Conservation (phyloP, 2,888 invertebrate species). For the Campoplex nolae region DNA sequence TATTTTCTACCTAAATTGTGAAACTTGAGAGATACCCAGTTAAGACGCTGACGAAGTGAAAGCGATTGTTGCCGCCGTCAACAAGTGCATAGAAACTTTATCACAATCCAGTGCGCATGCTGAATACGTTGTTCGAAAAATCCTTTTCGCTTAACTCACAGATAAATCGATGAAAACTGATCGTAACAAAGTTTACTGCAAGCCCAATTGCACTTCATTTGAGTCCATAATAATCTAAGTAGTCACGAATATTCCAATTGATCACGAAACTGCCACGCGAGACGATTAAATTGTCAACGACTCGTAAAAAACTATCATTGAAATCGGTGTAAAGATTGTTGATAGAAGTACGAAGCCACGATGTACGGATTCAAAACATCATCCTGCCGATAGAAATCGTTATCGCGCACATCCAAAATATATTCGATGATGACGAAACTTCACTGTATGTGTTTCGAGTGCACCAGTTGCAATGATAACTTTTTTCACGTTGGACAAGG, state of each 20-base stretch:
- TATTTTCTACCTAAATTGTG: background rate
- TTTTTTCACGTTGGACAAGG: background rate
- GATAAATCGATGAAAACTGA: background rate
- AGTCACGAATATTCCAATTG: background rate
- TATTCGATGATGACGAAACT: background rate
- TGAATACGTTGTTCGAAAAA: conserved; percentile 1
- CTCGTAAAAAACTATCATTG: background rate
- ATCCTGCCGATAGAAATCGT: background rate
- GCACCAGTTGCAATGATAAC: background rate
- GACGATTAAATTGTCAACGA: background rate
- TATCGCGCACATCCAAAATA: background rate
- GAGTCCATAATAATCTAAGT: background rate
- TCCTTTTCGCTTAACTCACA: background rate
- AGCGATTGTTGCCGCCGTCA: background rate
- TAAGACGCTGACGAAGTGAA: background rate
- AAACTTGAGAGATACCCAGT: background rate
- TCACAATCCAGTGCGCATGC: conserved; percentile 49
- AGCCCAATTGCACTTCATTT: conserved; percentile 41
- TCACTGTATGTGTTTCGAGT: background rate
- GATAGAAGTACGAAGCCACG: background rate
- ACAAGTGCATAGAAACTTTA: conserved; percentile 26
- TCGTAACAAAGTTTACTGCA: background rate
- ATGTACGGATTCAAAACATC: background rate
- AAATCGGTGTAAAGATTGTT: background rate
- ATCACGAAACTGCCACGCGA: background rate